Base-by-base conservation (phyloP, 2,113 vertebrate species). In the Oncorhynchus mykiss region DNA sequence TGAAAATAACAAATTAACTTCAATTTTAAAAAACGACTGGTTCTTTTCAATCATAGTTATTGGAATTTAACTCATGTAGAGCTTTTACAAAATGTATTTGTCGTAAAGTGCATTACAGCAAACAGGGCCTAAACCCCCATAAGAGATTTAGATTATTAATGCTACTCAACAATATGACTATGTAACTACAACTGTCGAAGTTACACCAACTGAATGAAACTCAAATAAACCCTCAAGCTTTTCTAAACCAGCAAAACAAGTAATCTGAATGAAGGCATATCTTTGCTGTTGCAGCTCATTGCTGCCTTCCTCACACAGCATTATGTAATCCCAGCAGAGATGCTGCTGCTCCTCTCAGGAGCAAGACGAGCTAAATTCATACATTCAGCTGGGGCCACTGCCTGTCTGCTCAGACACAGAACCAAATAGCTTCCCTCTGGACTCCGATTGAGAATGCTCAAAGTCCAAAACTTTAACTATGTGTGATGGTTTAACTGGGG, bases 301-400 rank as follows among this genome's bases (percentile, higher is more conserved):
- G 67, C 68, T 78, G 73, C 22, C 54, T 25, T 66, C 73, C 78
- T 78, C 78, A 72, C 77, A n/a, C 25, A 70, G 72, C 68, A 80
- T 86, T 86, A 80, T 75, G 73, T 80, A 86, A 86, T 78, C 73
- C 31, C 71, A 81, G 70, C 14, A 70, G 73, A 73, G 70, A 72
- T 16, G 67, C 20, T 45, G 60, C 22, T 22, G 39, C 22, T 51
- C 18, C 71, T 73, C 70, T 79, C 77, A 73, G 67, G 71, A 81
- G 20, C 39, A n/a, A 45, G 65, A n/a, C n/a, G 70, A 48, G 80
- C 54, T 82, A 73, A 62, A 80, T 82, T 78, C 60, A 82, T 27
- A 72, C 62, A 75, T 76, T 82, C 73, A 80, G 65, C 70, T 71
- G 62, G 57, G 54, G 66, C 74, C 75, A 65, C 78, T 77, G 68